Percentiles rank a stretch among this genome's conserved stretches.
phyloP scores from a whole-genome alignment of 2,888 invertebrate species.

The Phengaris arion region DNA sequence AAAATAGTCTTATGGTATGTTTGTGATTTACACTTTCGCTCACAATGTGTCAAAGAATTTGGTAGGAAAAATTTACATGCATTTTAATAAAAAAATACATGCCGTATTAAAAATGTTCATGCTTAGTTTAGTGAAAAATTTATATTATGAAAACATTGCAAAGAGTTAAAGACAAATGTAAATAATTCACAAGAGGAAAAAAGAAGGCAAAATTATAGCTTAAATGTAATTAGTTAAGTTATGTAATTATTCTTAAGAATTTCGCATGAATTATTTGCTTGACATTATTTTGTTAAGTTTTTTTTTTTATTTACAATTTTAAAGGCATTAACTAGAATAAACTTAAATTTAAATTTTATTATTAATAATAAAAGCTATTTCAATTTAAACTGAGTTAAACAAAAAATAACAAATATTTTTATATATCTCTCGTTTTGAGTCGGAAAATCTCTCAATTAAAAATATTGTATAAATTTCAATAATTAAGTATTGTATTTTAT shows the following conservation, averaged over 20 bases:
- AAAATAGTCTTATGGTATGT: conserved; percentile 63
- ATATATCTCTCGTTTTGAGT: not conserved
- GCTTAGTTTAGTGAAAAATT: conserved; percentile 49
- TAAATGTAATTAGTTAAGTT: not conserved
- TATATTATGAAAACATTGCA: conserved; percentile 76
- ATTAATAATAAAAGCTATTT: no score
- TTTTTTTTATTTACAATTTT: not conserved
- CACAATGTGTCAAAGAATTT: conserved; percentile 43
- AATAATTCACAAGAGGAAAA: conserved; percentile 30
- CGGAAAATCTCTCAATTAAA: no score
- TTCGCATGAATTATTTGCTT: not conserved
- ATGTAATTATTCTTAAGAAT: not conserved
- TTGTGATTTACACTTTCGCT: conserved; percentile 29
- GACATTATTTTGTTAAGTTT: not conserved
- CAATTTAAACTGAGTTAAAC: not conserved
- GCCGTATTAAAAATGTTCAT: conserved; percentile 49
- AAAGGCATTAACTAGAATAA: not conserved
- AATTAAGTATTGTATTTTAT: not conserved
- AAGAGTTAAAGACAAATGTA: conserved; percentile 58
- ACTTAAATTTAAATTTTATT: not conserved
- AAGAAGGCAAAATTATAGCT: conserved; percentile 4
- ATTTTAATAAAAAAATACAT: conserved; percentile 51
- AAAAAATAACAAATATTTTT: no score
- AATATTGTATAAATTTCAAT: not conserved
- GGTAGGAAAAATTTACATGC: conserved; percentile 39